A percentile compares a stretch with the other conserved stretches of the same genome.
Evolutionary conservation across 2,888 invertebrate species (phyloP).

Genomic region (Caenorhabditis zanzibari): DNA sequence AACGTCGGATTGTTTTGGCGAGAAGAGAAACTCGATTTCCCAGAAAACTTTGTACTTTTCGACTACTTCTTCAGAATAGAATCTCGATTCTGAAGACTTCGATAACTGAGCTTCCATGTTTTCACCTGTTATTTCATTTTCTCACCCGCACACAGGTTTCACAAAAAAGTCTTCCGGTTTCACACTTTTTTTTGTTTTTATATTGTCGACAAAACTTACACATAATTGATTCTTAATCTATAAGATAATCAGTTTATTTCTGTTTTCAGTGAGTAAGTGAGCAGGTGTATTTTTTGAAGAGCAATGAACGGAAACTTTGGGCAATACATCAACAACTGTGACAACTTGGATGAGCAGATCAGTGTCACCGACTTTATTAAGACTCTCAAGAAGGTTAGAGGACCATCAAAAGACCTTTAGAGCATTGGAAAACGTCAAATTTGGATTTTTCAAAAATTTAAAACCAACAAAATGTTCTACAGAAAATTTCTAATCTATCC

Average conservation of each 20-base stretch:
- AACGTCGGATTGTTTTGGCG: conserved; percentile 13
- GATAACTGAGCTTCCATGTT: neutral
- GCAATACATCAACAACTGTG: conserved; percentile 66
- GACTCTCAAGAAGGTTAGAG: conserved; percentile 69
- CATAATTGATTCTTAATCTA: neutral
- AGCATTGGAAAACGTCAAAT: too few relatives aligned
- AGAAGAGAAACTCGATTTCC: neutral
- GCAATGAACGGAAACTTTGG: conserved; percentile 66
- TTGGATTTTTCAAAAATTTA: too few relatives aligned
- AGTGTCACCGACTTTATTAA: conserved; percentile 73
- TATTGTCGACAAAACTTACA: neutral
- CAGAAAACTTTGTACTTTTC: conserved; percentile 26
- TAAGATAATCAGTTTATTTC: neutral
- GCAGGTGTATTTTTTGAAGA: conserved; percentile 1
- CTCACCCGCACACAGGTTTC: neutral
- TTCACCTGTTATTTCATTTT: neutral
- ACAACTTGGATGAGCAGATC: conserved; percentile 71
- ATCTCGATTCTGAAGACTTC: neutral
- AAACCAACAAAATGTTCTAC: too few relatives aligned
- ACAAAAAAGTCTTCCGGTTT: neutral
- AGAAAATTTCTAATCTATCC: too few relatives aligned
- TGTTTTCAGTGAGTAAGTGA: conserved; percentile 16
- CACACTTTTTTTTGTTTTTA: neutral
- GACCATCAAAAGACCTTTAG: too few relatives aligned
- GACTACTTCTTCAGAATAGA: neutral